Base-by-base conservation (phyloP, 2,797 vertebrate species). In the Sylvia borin region DNA sequence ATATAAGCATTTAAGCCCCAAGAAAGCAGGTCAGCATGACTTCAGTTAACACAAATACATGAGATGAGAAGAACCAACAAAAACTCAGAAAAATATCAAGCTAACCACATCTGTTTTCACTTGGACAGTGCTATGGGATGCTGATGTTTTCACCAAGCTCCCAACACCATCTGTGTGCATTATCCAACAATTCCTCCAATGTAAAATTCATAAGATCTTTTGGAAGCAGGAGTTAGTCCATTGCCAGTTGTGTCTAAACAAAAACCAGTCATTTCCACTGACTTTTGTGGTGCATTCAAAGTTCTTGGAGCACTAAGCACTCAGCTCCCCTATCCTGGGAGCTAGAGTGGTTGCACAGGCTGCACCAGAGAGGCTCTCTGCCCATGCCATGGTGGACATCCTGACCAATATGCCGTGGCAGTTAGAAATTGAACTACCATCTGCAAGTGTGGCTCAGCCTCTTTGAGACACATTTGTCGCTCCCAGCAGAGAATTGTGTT, bases 1-100 rank as follows among this genome's bases (percentile, higher is more conserved):
- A 76, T 29, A 67, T 84, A 86, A 90, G 42, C 34, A 73, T 79
- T 88, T 90, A 88, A 93, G 50, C 54, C 32, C 24, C 40, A 84
- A 66, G 45, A 91, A 95, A 96, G 48, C 67, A 68, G 91, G 89
- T 92, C 92, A 90, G 20, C 40, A 13, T 64, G 43, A 83, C 66
- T 95, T 85, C 73, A 73, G 55, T 48, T 88, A 71, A 79, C 55
- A 92, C 14, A 73, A 84, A 90, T 53, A 31, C 20, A 24, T 14
- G 22, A 86, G 45, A 43, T 27, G n/a, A 43, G 57, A 75, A 76
- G 19, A 92, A 57, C 38, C 42, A 87, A 76, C 14, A 32, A 91
- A 73, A 73, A 57, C 61, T 50, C 51, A 43, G 29, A 61, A 72
- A 76, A 91, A 84, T 25, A 58, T 8, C 38, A 21, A 11, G 36